phyloP scores from a whole-genome alignment of 2,113 vertebrate species.

The Guaruba guarouba region DNA sequence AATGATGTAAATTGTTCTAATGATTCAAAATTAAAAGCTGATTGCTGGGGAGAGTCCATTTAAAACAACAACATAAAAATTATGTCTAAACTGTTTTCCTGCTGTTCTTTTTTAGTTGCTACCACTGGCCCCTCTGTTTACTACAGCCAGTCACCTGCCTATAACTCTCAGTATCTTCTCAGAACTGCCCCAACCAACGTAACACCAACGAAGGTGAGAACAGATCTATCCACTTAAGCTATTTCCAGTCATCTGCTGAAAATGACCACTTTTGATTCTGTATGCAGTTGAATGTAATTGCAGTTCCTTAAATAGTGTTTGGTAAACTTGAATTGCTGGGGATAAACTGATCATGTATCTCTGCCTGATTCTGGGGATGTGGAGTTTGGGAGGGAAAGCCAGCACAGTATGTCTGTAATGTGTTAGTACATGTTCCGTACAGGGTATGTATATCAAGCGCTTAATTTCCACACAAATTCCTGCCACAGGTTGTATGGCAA shows the following conservation, averaged over 20 bases:
- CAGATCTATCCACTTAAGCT: background rate
- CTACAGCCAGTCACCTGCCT: constrained; percentile 92
- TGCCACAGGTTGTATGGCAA: background rate
- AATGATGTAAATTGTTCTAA: background rate
- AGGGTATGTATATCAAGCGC: background rate
- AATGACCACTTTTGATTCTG: background rate
- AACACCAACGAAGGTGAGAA: constrained; percentile 92
- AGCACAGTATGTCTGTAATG: background rate
- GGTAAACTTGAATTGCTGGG: background rate
- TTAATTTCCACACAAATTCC: background rate
- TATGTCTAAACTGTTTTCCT: background rate
- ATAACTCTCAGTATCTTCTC: constrained; percentile 94
- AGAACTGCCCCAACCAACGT: constrained; percentile 87
- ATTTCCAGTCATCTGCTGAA: background rate
- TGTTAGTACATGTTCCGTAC: background rate
- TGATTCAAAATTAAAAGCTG: background rate
- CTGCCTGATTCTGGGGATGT: background rate
- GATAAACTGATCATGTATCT: background rate
- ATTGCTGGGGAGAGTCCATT: background rate
- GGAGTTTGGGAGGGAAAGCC: background rate
- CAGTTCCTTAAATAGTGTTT: background rate
- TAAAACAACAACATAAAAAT: background rate
- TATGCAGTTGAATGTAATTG: background rate
- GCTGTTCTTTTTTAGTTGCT: constrained; percentile 78
- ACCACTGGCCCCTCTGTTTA: constrained; percentile 89